These are phyloP conservation scores for Drosophila subquinaria DNA, from an alignment of 2,888 invertebrate species.

Conservation along the genomic window DNA sequence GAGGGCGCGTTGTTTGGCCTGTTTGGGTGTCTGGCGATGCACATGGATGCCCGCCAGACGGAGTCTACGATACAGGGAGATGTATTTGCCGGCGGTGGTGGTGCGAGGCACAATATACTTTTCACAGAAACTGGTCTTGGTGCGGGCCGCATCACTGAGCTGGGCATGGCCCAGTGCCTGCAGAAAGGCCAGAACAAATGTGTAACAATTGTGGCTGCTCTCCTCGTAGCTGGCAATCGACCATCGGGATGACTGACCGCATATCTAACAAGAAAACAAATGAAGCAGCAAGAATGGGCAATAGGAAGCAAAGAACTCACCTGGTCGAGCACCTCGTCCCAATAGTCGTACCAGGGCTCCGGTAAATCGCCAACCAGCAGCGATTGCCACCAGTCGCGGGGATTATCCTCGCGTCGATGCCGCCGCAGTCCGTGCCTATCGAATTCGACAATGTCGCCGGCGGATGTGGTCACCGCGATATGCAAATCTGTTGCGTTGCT, in stretches of 20 bases:
- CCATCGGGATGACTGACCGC: slow-evolving; percentile 86
- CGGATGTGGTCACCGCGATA: slow-evolving; percentile 94
- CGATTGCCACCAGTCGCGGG: slow-evolving; percentile 89
- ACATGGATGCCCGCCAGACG: slow-evolving; percentile 87
- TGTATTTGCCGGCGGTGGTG: slow-evolving; percentile 93
- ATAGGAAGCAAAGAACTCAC: slow-evolving; percentile 82
- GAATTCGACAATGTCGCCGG: slow-evolving; percentile 93
- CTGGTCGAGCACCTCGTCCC: slow-evolving; percentile 89
- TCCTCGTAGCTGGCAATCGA: slow-evolving; percentile 90
- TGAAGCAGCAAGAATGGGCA: background rate
- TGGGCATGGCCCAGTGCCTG: slow-evolving; percentile 90
- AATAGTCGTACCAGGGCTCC: slow-evolving; percentile 89
- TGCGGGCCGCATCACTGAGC: slow-evolving; percentile 89
- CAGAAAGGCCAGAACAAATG: slow-evolving; percentile 93
- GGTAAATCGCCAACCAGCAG: slow-evolving; percentile 89
- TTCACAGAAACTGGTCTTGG: slow-evolving; percentile 91
- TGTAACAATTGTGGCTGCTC: slow-evolving; percentile 93
- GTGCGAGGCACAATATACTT: slow-evolving; percentile 93
- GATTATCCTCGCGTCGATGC: slow-evolving; percentile 83
- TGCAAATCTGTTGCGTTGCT: slow-evolving; percentile 94
- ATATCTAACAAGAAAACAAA: slow-evolving; percentile 68
- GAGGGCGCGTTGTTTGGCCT: slow-evolving; percentile 27
- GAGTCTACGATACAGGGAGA: slow-evolving; percentile 92
- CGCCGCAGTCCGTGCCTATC: slow-evolving; percentile 91
- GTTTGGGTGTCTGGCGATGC: slow-evolving; percentile 82